Percentiles rank a stretch among this genome's conserved stretches.
phyloP scores from a whole-genome alignment of 2,113 vertebrate genomes.

The Eurystomus gularis region DNA sequence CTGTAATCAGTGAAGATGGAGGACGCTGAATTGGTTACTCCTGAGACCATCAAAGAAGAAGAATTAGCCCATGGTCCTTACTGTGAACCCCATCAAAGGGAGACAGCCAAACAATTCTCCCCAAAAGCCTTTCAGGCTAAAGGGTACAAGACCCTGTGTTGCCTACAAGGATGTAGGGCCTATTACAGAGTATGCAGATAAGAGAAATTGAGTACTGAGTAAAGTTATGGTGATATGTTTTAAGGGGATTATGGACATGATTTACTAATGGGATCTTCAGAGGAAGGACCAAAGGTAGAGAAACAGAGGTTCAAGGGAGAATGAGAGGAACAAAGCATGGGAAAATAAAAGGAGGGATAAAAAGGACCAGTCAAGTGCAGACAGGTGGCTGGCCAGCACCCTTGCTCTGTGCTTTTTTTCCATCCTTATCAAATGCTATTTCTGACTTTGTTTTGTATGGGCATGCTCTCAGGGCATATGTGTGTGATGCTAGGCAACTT shows the following conservation, averaged over 20 bases:
- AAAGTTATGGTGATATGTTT: not conserved
- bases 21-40: not conserved
- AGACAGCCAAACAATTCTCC: not conserved
- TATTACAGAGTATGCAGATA: fast-evolving
- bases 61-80: not conserved
- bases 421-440: not conserved
- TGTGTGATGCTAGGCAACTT: not conserved
- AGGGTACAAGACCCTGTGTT: not conserved
- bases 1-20: fast-evolving
- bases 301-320: not conserved
- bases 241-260: not conserved
- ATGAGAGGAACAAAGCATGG: not conserved
- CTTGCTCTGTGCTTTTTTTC: not conserved
- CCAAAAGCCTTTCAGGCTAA: not conserved
- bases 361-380: not conserved
- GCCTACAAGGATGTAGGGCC: not conserved
- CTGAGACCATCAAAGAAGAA: not conserved
- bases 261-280: not conserved
- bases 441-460: not conserved
- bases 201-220: not conserved
- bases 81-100: not conserved
- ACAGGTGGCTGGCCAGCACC: not conserved
- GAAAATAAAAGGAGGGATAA: not conserved
- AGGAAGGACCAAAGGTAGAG: not conserved
- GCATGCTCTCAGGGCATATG: fast-evolving